Base-by-base conservation (phyloP, 2,888 invertebrate genomes). In the Ophioninae sp. region DNA sequence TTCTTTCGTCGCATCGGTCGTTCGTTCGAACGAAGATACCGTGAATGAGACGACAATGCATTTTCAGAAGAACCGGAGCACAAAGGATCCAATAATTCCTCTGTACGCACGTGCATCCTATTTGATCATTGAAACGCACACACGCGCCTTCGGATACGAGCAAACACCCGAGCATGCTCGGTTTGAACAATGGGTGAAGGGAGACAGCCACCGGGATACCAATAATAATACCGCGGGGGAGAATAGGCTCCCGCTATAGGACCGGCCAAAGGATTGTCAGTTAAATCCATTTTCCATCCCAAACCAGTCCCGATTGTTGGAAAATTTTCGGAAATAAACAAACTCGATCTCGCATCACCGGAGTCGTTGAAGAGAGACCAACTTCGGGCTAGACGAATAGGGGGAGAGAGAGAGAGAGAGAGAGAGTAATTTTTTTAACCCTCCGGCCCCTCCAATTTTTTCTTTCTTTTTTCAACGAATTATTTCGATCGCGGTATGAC, bases 161-260 rank as follows among this genome's bases (percentile, higher is more conserved):
- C 61, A 63, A 77, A 77, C 69, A 69, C 68, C 69, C 3, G 22
- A 77, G 51, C 23, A 77, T 37, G 67, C 13, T 68, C 8, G n/a
- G 59, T 37, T 56, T n/a, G 59, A 76, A 76, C 68, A 76, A 76
- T 76, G 44, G 59, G 76, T 76, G n/a, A 30, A 20, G 59, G 37
- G 59, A 67, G 67, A 67, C 30, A 67, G 59, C 67, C 73, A 73
- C 44, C 23, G 23, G 20, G 13, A 8, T 41, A 20, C 51, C 44
- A 30, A 30, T 59, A 22, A 74, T 74, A 74, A 74, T 64, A 6
- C 30, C 44, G 51, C 51, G 20, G 20, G 51, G 22, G 30, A 41
- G 30, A 63, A 73, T 44, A 58, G n/a, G 23, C 9, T 63, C n/a
- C 63, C 73, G n/a, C 7, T 17, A 51, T 63, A 51, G 41, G 41